Percentiles rank a stretch among this genome's conserved stretches.
Evolutionary conservation across 2,797 vertebrate genomes (phyloP).

Genomic region (Anas flavirostris): DNA sequence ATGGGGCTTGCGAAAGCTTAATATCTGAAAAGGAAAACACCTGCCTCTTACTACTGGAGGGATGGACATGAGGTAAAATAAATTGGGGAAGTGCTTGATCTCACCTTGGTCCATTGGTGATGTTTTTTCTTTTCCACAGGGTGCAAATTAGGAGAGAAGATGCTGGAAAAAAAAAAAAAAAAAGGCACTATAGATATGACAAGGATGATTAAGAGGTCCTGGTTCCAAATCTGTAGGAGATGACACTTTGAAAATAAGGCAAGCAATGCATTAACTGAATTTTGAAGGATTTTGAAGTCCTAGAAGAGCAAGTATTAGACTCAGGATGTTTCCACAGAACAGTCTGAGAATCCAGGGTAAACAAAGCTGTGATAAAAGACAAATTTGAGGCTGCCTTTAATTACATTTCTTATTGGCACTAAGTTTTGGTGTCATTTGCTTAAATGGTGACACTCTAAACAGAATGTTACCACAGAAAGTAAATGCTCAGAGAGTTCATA

Average conservation of each 20-base stretch:
- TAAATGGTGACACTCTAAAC: background rate
- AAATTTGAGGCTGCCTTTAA: background rate
- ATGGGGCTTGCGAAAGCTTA: background rate
- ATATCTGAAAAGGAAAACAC: background rate
- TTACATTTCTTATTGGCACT: background rate
- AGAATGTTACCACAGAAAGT: background rate
- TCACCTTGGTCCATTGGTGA: background rate
- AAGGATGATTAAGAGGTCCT: background rate
- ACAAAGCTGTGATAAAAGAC: background rate
- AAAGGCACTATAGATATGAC: background rate
- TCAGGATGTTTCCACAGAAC: background rate
- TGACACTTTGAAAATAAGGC: background rate
- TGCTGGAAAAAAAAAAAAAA: background rate
- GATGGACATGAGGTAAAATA: background rate
- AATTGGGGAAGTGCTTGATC: background rate
- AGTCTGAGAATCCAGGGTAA: background rate
- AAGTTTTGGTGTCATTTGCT: background rate
- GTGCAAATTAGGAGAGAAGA: background rate
- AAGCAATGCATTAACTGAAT: background rate
- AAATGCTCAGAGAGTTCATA: background rate
- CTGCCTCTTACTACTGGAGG: background rate
- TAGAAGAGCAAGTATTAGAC: background rate
- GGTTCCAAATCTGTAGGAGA: background rate
- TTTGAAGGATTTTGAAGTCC: background rate
- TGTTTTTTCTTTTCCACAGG: background rate